A percentile compares a stretch with the other conserved stretches of the same genome.
Conservation (phyloP, 2,113 vertebrate species). For the Alexandromys fortis region DNA sequence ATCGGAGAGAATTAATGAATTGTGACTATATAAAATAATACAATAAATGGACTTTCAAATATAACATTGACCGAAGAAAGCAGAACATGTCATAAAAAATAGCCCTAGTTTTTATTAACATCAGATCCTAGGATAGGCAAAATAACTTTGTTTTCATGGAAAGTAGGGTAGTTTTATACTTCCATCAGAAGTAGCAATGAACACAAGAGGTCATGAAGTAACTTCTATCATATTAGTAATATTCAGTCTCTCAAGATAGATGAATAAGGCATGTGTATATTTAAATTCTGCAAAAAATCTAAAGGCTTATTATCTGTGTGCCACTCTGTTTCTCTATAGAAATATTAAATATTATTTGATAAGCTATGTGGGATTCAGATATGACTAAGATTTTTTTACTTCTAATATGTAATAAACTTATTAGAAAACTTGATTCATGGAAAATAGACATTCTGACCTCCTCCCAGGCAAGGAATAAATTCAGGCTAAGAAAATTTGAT, state of each 20-base stretch:
- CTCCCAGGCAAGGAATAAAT: constrained; percentile 7
- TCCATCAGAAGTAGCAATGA: background rate
- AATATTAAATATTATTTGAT: background rate
- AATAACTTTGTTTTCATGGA: background rate
- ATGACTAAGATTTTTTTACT: background rate
- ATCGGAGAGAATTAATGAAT: constrained; percentile 11
- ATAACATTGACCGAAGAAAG: background rate
- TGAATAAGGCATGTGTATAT: background rate
- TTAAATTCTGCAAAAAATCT: constrained; percentile 33
- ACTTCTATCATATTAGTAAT: background rate
- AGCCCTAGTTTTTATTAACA: background rate
- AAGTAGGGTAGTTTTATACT: background rate
- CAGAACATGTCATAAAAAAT: background rate
- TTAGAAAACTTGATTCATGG: constrained; percentile 10
- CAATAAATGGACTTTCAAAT: background rate
- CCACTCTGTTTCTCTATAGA: background rate
- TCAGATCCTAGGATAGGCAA: background rate
- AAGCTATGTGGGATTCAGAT: constrained; percentile 38
- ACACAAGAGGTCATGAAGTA: accelerated
- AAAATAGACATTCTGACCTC: constrained; percentile 4
- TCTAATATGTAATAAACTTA: background rate
- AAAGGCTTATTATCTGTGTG: background rate
- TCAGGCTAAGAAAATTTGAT: constrained; percentile 18
- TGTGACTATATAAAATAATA: background rate
- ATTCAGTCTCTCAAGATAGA: background rate